Percentiles rank a stretch among this genome's conserved stretches.
Evolutionary conservation across 2,113 vertebrate genomes (phyloP).

Genomic region (Sisor rabdophorus): DNA sequence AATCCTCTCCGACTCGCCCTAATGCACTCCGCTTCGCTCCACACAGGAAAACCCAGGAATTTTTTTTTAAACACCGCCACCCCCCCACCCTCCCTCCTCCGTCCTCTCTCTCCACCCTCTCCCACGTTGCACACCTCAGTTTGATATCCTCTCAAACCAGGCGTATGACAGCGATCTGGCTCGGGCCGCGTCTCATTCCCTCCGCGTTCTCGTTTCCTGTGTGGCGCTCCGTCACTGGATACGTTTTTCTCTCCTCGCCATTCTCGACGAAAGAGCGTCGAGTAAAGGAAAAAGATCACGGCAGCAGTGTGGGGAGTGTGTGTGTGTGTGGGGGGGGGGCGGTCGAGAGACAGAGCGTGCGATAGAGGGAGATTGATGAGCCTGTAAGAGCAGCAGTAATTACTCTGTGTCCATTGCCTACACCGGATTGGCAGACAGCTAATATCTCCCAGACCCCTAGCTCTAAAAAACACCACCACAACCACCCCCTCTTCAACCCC

Average conservation of each 20-base stretch:
- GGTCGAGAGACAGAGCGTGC: slow-evolving; percentile 37
- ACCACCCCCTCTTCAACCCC: slow-evolving; percentile 43
- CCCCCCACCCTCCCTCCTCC: too few species aligned
- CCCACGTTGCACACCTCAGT: slow-evolving; percentile 14
- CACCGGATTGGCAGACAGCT: slow-evolving; percentile 79
- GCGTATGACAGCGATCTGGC: slow-evolving; percentile 22
- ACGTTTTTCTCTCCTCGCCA: slow-evolving; percentile 46
- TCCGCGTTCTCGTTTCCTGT: slow-evolving; percentile 48
- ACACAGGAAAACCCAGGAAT: neutral
- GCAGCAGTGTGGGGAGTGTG: slow-evolving; percentile 37
- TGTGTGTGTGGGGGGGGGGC: slow-evolving; percentile 34
- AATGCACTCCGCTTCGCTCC: slow-evolving; percentile 26
- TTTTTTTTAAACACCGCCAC: neutral
- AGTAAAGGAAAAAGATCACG: slow-evolving; percentile 60
- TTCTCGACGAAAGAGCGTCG: slow-evolving; percentile 53
- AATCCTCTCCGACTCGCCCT: slow-evolving; percentile 31
- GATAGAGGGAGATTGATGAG: slow-evolving; percentile 80
- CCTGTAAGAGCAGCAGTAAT: slow-evolving; percentile 79
- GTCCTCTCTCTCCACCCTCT: neutral
- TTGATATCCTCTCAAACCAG: slow-evolving; percentile 33
- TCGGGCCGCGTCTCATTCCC: slow-evolving; percentile 48
- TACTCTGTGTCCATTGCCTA: slow-evolving; percentile 77
- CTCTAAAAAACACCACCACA: slow-evolving; percentile 66
- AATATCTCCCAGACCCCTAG: slow-evolving; percentile 78
- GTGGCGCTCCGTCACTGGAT: slow-evolving; percentile 63